Percentiles rank a stretch among this genome's conserved stretches.
These are phyloP conservation scores for Esox niger DNA, from an alignment of 2,113 vertebrate species.

Conservation along the genomic window DNA sequence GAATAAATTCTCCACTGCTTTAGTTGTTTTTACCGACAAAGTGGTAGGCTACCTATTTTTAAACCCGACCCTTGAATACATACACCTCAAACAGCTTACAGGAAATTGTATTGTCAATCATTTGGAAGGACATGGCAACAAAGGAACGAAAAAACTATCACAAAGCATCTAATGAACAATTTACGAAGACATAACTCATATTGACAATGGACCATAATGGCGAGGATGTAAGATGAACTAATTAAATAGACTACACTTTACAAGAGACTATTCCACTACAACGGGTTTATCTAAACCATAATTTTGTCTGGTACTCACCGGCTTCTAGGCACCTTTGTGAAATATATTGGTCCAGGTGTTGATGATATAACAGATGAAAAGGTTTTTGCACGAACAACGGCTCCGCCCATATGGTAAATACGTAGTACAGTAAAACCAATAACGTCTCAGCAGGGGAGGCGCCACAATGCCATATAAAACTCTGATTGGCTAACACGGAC, in stretches of 20 bases:
- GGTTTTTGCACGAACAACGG: background rate
- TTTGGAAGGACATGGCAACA: no score
- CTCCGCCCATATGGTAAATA: constrained; percentile 50
- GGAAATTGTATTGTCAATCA: no score
- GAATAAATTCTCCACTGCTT: no score
- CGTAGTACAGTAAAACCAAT: constrained; percentile 40
- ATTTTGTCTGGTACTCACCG: constrained; percentile 35
- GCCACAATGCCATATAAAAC: background rate
- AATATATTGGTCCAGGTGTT: constrained; percentile 2
- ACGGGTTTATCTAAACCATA: background rate
- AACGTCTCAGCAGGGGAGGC: constrained; percentile 3
- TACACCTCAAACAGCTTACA: no score
- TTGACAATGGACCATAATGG: background rate
- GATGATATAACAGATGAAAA: background rate
- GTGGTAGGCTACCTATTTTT: no score
- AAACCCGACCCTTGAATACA: no score
- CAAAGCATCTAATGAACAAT: no score
- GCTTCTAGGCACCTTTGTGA: background rate
- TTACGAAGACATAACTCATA: no score
- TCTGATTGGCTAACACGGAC: constrained; percentile 52
- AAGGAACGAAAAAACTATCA: no score
- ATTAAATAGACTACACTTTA: background rate
- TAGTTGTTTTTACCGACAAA: no score
- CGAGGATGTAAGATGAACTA: background rate
- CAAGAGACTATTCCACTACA: background rate